Conservation (phyloP, 2,888 invertebrate species). For the Nymphalis c-album region DNA sequence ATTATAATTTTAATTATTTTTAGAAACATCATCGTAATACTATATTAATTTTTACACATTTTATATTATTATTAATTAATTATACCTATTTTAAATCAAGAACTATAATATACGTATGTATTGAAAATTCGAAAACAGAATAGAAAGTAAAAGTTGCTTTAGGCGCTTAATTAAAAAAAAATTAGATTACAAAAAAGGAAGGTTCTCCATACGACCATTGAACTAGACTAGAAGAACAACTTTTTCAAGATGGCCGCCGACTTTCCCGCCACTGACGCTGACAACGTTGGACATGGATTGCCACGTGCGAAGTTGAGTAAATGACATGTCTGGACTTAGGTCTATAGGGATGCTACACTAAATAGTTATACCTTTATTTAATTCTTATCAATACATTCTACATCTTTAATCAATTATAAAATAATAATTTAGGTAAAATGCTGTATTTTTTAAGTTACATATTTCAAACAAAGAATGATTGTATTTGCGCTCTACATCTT, state of each 20-base stretch:
- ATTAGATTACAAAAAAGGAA: constrained; percentile 22
- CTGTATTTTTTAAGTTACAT: no score
- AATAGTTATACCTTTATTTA: background rate
- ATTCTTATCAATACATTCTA: background rate
- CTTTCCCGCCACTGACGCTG: constrained; percentile 60
- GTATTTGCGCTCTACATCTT: no score
- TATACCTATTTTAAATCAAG: background rate
- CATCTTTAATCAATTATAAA: no score
- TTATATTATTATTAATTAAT: no score
- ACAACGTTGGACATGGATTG: constrained; percentile 56
- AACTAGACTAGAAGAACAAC: constrained; percentile 54
- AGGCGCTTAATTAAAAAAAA: constrained; percentile 25
- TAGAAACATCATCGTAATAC: no score
- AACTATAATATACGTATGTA: background rate
- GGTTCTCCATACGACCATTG: constrained; percentile 32
- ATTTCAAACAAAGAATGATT: no score
- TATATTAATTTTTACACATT: no score
- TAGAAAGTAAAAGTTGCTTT: constrained; percentile 24
- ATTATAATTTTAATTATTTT: no score
- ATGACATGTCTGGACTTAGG: constrained; percentile 34
- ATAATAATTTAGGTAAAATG: no score
- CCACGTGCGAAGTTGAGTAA: constrained; percentile 60
- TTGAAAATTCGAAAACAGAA: no score
- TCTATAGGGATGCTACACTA: constrained; percentile 7
- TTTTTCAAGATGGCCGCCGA: constrained; percentile 69